Base-by-base conservation (phyloP, 2,888 invertebrate species). In the Aphodius sticticus region DNA sequence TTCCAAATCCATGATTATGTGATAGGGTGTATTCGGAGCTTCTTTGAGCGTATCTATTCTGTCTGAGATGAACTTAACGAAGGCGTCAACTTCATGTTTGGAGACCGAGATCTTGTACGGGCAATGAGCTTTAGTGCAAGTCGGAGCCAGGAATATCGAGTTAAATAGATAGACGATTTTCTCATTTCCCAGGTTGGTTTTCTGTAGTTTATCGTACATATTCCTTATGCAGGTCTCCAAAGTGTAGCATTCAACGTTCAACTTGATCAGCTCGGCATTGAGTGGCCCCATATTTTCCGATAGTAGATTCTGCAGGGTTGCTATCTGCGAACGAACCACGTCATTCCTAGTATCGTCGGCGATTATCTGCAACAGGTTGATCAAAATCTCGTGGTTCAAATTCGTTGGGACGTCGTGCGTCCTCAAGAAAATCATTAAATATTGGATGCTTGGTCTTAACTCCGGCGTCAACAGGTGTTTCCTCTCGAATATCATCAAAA, bases 81-180 rank as follows among this genome's bases (percentile, higher is more conserved):
- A 77, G 16, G 15, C 26, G 0, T 37, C 37, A 1, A 71, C 36
- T 36, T 37, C 70, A 6, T 70, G 15, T 7, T 70, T 36, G 4
- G 70, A 69, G 1, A 70, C 16, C 36, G 77, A 16, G n/a, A 70
- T 70, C 15, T 77, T 70, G 37, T 70, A 36, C n/a, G 77, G 77
- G 37, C 77, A 77, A 15, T 77, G 37, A 6, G 71, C 38, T 16
- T 36, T 70, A 6, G 77, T 70, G 16, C 77, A 77, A 2, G 26
- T 16, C 3, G 37, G 70, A 6, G 77, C 70, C 14, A 70, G 38
- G 9, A 77, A 70, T 14, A 77, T 36, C 12, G 35, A n/a, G 6
- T 70, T 26, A 7, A 53, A 53, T 12, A 53, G 12, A 53, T 9
- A 53, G 6, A 77, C 36, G 15, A 70, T 16, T 7, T 71, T 77